Evolutionary conservation across 2,888 invertebrate species (phyloP).

Genomic region (Leucoma salicis): DNA sequence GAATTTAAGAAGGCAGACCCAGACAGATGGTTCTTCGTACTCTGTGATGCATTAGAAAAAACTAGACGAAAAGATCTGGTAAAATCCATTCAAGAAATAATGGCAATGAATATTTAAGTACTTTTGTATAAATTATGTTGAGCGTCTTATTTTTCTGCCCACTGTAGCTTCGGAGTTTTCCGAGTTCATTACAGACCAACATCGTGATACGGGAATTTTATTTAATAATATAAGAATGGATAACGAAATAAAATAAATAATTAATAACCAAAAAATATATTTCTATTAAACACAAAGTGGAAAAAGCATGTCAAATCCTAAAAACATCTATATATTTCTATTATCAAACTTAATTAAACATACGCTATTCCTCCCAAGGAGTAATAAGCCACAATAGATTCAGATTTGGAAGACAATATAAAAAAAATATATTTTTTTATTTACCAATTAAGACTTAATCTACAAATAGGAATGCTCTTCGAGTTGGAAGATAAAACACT

Average conservation of each 20-base stretch:
- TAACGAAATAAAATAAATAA: neutral
- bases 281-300: no score
- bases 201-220: no score
- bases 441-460: neutral
- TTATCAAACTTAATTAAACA: no score
- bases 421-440: neutral
- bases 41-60: slow-evolving; percentile 65
- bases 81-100: slow-evolving; percentile 55
- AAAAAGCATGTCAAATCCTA: no score
- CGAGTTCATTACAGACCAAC: no score
- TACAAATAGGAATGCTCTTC: neutral
- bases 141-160: neutral
- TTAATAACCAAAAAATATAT: no score
- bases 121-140: neutral
- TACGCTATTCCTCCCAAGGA: no score
- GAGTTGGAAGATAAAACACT: neutral
- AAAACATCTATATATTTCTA: no score
- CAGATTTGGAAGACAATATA: neutral
- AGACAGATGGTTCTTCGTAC: slow-evolving; percentile 61
- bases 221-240: neutral
- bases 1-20: slow-evolving; percentile 46
- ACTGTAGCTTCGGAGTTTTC: no score
- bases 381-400: neutral
- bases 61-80: slow-evolving; percentile 59
- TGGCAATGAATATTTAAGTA: slow-evolving; percentile 59